Evolutionary conservation across 2,888 invertebrate species (phyloP).

Genomic region (Polymixis lichenea): DNA sequence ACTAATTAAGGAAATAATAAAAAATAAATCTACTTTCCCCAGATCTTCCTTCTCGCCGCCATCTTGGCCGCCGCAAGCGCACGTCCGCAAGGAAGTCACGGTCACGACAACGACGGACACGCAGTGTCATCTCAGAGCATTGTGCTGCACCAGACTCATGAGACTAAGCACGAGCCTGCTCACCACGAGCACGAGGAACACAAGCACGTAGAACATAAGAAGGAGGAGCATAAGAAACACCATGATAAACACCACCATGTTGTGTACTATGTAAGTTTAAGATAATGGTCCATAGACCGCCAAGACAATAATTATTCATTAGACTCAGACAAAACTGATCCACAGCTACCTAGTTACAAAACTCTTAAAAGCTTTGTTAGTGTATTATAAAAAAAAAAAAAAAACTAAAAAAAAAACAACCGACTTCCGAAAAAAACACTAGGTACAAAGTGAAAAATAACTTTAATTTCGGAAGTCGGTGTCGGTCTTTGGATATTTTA

Average conservation of each 20-base stretch:
- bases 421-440: too few relatives aligned
- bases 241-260: slow-evolving; percentile 68
- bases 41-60: slow-evolving; percentile 67
- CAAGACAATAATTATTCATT: too few relatives aligned
- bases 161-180: slow-evolving; percentile 28
- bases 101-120: slow-evolving; percentile 62
- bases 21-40: not conserved
- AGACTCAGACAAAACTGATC: too few relatives aligned
- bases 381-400: too few relatives aligned
- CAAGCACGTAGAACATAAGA: slow-evolving; percentile 10
- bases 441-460: too few relatives aligned
- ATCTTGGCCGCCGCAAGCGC: slow-evolving; percentile 64
- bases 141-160: slow-evolving; percentile 71
- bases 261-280: slow-evolving; percentile 75
- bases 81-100: slow-evolving; percentile 67
- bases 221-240: slow-evolving; percentile 50
- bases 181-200: slow-evolving; percentile 20
- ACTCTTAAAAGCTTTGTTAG: too few relatives aligned
- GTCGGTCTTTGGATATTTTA: too few relatives aligned
- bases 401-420: too few relatives aligned
- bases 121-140: slow-evolving; percentile 74
- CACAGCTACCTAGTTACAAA: too few relatives aligned
- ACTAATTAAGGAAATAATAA: not conserved
- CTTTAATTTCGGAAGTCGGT: too few relatives aligned
- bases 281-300: not conserved